A percentile compares a stretch with the other conserved stretches of the same genome.
phyloP scores from a whole-genome alignment of 2,797 vertebrate species.

The Zalophus californianus region DNA sequence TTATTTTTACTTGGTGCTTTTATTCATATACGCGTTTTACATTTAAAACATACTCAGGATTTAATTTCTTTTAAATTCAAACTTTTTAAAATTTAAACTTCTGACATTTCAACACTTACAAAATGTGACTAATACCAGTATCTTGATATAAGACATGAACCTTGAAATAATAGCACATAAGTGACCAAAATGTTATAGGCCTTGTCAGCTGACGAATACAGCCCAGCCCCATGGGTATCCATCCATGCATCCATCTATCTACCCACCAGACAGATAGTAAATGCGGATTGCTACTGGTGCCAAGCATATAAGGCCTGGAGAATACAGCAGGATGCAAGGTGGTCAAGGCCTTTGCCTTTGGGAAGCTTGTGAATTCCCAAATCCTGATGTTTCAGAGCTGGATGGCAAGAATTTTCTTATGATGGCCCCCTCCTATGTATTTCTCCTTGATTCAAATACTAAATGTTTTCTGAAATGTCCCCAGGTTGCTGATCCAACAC shows the following conservation, averaged over 20 bases:
- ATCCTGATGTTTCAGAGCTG: background rate
- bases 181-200: background rate
- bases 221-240: background rate
- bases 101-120: constrained; percentile 13
- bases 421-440: background rate
- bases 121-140: background rate
- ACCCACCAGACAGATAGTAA: background rate
- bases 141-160: constrained; percentile 48
- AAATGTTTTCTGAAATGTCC: background rate
- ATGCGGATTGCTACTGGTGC: background rate
- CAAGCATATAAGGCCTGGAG: background rate
- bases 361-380: background rate
- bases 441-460: background rate
- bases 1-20: constrained; percentile 48
- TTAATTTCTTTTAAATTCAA: background rate
- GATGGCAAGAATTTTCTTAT: background rate
- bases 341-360: background rate
- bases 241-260: background rate
- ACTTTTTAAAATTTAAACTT: background rate
- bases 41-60: background rate
- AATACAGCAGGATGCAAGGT: background rate
- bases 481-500: background rate
- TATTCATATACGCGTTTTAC: constrained; percentile 21
- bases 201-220: background rate
- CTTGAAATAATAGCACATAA: background rate